Evolutionary conservation across 2,113 vertebrate species (phyloP).

Genomic region (Muscicapa adusta): DNA sequence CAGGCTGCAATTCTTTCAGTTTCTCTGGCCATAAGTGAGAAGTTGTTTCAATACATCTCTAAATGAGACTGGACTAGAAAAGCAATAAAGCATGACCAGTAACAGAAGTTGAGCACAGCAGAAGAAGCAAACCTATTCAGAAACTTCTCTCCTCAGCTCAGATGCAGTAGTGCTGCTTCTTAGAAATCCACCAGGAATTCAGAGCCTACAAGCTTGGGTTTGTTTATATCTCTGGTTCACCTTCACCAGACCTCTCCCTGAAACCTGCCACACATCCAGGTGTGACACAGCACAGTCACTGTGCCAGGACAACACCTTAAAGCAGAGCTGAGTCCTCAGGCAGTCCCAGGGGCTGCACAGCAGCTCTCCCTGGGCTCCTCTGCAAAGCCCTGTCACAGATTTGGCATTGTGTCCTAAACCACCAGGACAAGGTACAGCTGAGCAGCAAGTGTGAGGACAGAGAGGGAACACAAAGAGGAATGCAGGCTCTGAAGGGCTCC

Average conservation of each 20-base stretch:
- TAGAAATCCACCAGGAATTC: not conserved
- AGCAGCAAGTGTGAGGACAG: not conserved
- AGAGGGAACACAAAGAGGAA: not conserved
- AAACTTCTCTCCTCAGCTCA: not conserved
- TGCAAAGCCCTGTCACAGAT: not conserved
- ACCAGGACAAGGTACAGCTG: not conserved
- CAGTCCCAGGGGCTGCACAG: not conserved
- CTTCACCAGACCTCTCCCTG: not conserved
- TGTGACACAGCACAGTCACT: not conserved
- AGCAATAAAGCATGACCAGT: not conserved
- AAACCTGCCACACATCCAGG: accelerated
- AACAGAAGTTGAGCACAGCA: not conserved
- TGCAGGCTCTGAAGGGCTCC: not conserved
- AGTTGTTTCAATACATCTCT: not conserved
- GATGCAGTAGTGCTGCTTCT: not conserved
- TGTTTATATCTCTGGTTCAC: not conserved
- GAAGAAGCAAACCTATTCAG: not conserved
- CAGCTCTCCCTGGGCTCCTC: not conserved
- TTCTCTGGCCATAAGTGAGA: not conserved
- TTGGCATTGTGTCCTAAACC: not conserved
- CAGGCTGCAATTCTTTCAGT: not conserved
- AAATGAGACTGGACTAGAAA: not conserved
- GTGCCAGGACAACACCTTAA: not conserved
- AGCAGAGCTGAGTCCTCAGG: not conserved
- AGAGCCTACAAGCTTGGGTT: not conserved